Evolutionary conservation across 2,888 invertebrate genomes (phyloP), one percentile per base, ranked within the genome.

Genomic region (Apeira syringaria): DNA sequence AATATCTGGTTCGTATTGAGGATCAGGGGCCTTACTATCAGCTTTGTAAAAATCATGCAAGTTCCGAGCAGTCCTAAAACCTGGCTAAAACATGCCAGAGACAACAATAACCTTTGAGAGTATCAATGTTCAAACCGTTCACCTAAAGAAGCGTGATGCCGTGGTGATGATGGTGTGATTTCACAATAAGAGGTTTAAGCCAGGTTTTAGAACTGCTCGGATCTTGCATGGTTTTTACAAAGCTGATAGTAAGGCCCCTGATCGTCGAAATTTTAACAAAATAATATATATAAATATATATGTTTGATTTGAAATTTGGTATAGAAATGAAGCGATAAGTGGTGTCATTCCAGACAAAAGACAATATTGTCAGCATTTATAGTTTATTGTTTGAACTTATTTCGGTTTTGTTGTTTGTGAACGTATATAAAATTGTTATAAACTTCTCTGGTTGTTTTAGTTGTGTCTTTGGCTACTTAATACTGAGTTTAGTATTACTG

Each of bases 311-410:
- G 65, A 69, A 78, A 74, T 59, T 71, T 54, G 53, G 58, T 66
- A 54, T 68, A 68, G 63, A 64, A 66, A 68, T 57, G 44, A 44
- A 39, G 39, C 68, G 73, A 68, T 72, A 72, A 80, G 84, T 84
- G 83, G 84, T 84, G 83, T 89, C 88, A 89, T 89, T 89, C 88
- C 88, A 88, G 83, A 83, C 81, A 87, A 89, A 88, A 89, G 88
- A 88, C 87, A 87, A 77, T 76, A 70, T 82, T 85, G 87, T 86
- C 88, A 76, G 88, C 88, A 89, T 89, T 89, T 89, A 89, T 89
- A 86, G 84, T 82, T 82, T 61, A 64, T 78, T 77, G 70, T 81
- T 78, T 74, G 64, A 68, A 61, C 60, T 66, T 61, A 57, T 59
- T 66, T 59, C 61, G 68, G 71, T 71, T 64, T 53, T 61, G 67